Evolutionary conservation across 2,888 invertebrate species (phyloP).

Genomic region (Eristalinus sepulchralis): DNA sequence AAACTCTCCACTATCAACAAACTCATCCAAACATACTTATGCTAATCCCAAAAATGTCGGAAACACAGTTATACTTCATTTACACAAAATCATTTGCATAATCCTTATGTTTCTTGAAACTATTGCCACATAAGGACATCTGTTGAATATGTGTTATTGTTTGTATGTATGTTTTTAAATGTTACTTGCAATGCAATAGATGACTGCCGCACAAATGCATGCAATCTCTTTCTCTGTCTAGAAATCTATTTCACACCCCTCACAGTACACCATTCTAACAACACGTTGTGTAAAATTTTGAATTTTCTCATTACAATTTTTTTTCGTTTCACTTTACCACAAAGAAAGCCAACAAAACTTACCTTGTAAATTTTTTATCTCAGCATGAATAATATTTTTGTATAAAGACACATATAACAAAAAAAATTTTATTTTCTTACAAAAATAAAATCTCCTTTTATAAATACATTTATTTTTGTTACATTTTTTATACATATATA

Average conservation of each 20-base stretch:
- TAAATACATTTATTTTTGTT: not conserved
- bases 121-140: not conserved
- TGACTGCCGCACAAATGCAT: constrained; percentile 24
- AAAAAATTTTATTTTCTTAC: constrained; percentile 25
- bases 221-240: not conserved
- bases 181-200: constrained; percentile 4
- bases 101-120: not conserved
- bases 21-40: not conserved
- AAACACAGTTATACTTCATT: not conserved
- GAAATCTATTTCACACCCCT: not conserved
- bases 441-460: not conserved
- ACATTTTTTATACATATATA: not conserved
- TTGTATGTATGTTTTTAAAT: not conserved
- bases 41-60: not conserved
- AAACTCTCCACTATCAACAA: not conserved
- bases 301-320: not conserved
- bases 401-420: constrained; percentile 11
- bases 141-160: not conserved
- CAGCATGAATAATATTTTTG: constrained; percentile 56
- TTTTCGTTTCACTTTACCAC: constrained; percentile 2
- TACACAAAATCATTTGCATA: constrained; percentile 9
- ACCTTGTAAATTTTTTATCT: constrained; percentile 49
- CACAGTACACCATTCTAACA: not conserved
- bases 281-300: constrained; percentile 9
- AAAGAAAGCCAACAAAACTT: constrained; percentile 46